These are phyloP conservation scores for Bucco capensis DNA, from an alignment of 2,113 vertebrate species.

Conservation along the genomic window DNA sequence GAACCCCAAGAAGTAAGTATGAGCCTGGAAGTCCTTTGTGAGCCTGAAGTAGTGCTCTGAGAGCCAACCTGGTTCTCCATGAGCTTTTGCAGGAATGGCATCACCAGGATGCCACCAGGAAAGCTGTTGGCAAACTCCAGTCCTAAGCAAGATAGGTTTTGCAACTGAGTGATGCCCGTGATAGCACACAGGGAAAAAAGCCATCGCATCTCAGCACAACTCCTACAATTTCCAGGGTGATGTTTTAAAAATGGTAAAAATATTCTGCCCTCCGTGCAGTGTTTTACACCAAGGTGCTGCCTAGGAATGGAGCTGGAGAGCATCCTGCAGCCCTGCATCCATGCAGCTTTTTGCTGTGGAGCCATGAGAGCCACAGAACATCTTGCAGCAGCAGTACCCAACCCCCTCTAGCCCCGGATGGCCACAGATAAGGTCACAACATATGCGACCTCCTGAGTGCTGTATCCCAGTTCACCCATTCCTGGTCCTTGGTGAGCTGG, in stretches of 20 bases:
- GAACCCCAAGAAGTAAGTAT: neutral
- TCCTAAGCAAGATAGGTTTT: neutral
- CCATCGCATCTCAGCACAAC: accelerated
- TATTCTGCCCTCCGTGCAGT: neutral
- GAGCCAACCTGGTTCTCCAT: accelerated
- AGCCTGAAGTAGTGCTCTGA: neutral
- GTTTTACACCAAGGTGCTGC: neutral
- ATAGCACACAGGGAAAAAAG: accelerated
- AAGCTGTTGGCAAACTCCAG: neutral
- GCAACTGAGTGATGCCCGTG: accelerated
- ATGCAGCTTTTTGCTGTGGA: neutral
- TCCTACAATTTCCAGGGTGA: neutral
- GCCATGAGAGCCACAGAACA: neutral
- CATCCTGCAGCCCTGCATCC: neutral
- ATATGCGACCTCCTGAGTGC: accelerated
- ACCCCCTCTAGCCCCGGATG: accelerated
- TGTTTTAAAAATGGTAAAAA: neutral
- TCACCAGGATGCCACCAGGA: accelerated
- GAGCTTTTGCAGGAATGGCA: neutral
- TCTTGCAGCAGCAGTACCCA: accelerated
- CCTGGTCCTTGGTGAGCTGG: neutral
- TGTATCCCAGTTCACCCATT: accelerated
- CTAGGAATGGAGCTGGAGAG: neutral
- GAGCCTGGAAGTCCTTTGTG: neutral
- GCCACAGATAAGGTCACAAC: neutral